These are phyloP conservation scores for Acromyrmex heyeri DNA, from an alignment of 1,140 invertebrate genomes.

Conservation along the genomic window DNA sequence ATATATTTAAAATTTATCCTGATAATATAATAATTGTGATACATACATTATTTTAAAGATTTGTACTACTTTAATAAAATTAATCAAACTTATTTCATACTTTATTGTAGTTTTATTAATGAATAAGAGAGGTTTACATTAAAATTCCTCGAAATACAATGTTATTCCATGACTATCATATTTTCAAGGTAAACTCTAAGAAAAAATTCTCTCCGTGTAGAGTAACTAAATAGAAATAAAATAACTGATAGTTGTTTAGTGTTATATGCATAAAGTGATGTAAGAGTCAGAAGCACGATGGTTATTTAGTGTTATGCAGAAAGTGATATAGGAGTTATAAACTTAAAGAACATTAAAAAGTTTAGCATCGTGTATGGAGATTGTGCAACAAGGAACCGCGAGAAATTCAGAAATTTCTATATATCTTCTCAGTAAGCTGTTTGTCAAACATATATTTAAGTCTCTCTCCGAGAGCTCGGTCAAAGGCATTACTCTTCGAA, in stretches of 20 bases:
- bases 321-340: background rate
- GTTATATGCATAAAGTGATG: background rate
- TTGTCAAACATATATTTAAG: slow-evolving; percentile 37
- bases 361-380: too few relatives aligned
- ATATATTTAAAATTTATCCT: too few relatives aligned
- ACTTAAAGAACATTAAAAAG: background rate
- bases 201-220: too few relatives aligned
- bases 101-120: too few relatives aligned
- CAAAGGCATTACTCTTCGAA: slow-evolving; percentile 21
- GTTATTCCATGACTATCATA: too few relatives aligned
- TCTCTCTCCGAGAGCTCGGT: background rate
- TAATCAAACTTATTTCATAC: too few relatives aligned
- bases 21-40: too few relatives aligned
- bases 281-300: background rate
- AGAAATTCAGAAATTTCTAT: slow-evolving; percentile 35
- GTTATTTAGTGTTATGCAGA: background rate
- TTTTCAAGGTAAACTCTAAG: too few relatives aligned
- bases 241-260: background rate
- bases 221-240: background rate
- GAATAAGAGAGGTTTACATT: too few relatives aligned
- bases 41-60: too few relatives aligned
- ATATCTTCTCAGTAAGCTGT: background rate
- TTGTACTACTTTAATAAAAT: too few relatives aligned
- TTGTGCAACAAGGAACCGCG: background rate
- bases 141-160: too few relatives aligned